Evolutionary conservation across 2,113 vertebrate species (phyloP).

Genomic region (Willisornis vidua): DNA sequence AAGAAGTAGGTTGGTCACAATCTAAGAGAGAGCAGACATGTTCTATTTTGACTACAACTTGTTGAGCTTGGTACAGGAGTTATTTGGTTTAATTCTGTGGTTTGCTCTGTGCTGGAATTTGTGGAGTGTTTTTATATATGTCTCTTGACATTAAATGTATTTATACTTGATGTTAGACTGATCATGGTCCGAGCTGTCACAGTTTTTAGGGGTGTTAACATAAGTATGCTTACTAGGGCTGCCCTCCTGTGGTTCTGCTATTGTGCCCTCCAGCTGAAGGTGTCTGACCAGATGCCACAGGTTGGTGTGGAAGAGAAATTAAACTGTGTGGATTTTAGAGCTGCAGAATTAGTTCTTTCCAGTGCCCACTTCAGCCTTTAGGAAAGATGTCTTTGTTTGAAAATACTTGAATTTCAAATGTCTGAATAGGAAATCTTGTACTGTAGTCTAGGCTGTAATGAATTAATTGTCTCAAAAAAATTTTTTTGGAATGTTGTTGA

Average conservation of each 20-base stretch:
- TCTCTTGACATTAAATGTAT: background rate
- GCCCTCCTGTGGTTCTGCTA: background rate
- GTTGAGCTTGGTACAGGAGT: background rate
- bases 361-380: background rate
- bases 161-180: background rate
- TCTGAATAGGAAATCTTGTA: background rate
- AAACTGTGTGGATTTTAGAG: background rate
- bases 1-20: background rate
- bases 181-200: background rate
- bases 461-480: background rate
- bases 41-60: background rate
- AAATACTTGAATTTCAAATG: background rate
- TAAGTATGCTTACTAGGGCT: background rate
- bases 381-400: background rate
- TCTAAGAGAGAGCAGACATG: background rate
- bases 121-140: background rate
- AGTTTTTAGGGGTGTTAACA: background rate
- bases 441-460: background rate
- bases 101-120: background rate
- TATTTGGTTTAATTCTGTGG: background rate
- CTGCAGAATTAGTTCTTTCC: background rate
- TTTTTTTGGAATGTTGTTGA: rapidly evolving
- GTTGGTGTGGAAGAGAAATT: background rate
- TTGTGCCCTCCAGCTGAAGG: background rate
- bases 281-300: background rate